phyloP scores from a whole-genome alignment of 2,113 vertebrate species.

The Falco punctatus region DNA sequence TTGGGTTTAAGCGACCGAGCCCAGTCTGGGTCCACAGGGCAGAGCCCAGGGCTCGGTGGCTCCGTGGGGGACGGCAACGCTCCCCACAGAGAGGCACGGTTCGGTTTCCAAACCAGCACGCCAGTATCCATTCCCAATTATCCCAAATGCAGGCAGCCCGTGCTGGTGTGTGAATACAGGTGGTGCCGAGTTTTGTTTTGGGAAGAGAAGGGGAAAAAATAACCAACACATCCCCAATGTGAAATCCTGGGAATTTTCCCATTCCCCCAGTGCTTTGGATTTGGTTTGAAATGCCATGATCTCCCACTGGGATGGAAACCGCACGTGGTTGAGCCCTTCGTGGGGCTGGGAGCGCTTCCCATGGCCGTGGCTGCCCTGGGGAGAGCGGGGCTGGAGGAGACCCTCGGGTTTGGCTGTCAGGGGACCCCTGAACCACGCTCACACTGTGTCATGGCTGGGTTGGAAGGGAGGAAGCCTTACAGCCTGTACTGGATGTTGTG shows the following conservation, averaged over 20 bases:
- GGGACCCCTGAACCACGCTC: fast-evolving
- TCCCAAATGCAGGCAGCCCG: fast-evolving
- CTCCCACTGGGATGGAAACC: neutral
- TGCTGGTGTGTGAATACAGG: neutral
- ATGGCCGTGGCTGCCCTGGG: fast-evolving
- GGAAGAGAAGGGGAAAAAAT: neutral
- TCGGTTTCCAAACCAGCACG: neutral
- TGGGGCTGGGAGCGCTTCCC: neutral
- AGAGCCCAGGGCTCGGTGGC: neutral
- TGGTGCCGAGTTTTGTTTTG: neutral
- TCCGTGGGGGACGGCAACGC: neutral
- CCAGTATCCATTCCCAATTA: fast-evolving
- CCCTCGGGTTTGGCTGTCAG: neutral
- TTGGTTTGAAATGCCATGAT: neutral
- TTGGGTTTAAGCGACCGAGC: fast-evolving
- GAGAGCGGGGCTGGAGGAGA: neutral
- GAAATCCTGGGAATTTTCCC: neutral
- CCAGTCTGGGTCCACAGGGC: fast-evolving
- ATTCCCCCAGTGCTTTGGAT: neutral
- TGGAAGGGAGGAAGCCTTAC: neutral
- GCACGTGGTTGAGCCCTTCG: fast-evolving
- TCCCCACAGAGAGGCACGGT: neutral
- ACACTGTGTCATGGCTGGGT: fast-evolving
- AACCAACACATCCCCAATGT: fast-evolving
- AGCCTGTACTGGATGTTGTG: fast-evolving